These are phyloP conservation scores for Phoronis australis DNA, from an alignment of 2,888 invertebrate genomes.

Conservation along the genomic window DNA sequence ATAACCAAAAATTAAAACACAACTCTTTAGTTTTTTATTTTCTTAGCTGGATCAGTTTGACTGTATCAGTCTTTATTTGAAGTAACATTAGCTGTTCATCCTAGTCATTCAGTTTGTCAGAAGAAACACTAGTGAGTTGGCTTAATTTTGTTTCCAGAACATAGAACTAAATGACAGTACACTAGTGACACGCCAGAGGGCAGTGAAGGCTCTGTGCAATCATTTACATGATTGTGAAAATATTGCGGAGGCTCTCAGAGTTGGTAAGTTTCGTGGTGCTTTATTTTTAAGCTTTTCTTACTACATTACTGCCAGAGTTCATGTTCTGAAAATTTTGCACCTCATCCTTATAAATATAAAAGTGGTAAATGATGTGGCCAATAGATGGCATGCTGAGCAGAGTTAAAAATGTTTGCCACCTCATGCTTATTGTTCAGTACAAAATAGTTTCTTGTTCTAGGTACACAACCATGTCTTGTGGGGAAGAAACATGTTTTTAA, in stretches of 20 bases:
- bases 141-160: constrained; percentile 30
- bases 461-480: background rate
- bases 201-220: constrained; percentile 51
- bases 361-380: no score
- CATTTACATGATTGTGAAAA: constrained; percentile 53
- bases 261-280: constrained; percentile 23
- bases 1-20: no score
- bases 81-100: background rate
- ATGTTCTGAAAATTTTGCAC: no score
- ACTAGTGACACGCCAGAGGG: constrained; percentile 44
- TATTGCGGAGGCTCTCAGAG: constrained; percentile 44
- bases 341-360: no score
- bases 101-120: background rate
- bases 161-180: constrained; percentile 43
- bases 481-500: no score
- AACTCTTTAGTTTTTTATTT: constrained; percentile 1
- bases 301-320: no score
- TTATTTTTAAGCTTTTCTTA: background rate
- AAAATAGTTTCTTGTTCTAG: background rate
- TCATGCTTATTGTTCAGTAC: background rate
- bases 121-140: background rate
- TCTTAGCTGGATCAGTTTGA: background rate
- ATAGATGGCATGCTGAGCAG: no score
- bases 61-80: background rate
- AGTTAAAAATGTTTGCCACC: no score